Evolutionary conservation across 2,888 invertebrate genomes (phyloP), one percentile per base, ranked within the genome.

Genomic region (Noctua janthe): DNA sequence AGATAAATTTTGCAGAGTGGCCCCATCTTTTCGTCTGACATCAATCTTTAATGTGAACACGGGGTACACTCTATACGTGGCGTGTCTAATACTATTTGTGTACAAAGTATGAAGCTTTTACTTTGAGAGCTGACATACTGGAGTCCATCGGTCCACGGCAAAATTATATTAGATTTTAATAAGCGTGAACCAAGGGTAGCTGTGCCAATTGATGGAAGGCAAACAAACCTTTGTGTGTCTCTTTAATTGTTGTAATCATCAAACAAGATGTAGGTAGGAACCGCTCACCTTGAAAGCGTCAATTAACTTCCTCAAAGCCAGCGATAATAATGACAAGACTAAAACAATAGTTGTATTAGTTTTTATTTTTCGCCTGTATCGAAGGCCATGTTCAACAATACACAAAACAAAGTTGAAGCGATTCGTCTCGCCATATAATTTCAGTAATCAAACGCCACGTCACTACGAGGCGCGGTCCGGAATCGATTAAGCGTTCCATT

Each of bases 1-100:
- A 96, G 93, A 97, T 97, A 97, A 97, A 97, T 97, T 97, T 97
- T 97, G 97, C 95, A 97, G 96, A 97, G 97, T 97, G 96, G 97
- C 97, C 96, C 97, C 96, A 97, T 97, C 97, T 97, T 97, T 96
- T 96, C 96, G 96, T 94, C 95, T 95, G 93, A 94, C 95, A 97
- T 97, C 94, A 96, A 97, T 97, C 92, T 96, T 97, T 97, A 95
- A 97, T 97, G 96, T 87, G 94, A 93, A 94, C 95, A 95, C 94
- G 93, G 94, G 94, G 94, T 94, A 96, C 95, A 95, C 94, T 94
- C 96, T 96, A 96, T 97, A 96, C 94, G 94, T 94, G 94, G 95
- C 94, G 94, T 94, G 93, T 95, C 95, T 96, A 96, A 96, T 95
- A 94, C 92, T 92, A 93, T 96, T 95, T 95, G 94, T 92, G 92